Base-by-base conservation (phyloP, 2,888 invertebrate species). In the Philaethria dido region DNA sequence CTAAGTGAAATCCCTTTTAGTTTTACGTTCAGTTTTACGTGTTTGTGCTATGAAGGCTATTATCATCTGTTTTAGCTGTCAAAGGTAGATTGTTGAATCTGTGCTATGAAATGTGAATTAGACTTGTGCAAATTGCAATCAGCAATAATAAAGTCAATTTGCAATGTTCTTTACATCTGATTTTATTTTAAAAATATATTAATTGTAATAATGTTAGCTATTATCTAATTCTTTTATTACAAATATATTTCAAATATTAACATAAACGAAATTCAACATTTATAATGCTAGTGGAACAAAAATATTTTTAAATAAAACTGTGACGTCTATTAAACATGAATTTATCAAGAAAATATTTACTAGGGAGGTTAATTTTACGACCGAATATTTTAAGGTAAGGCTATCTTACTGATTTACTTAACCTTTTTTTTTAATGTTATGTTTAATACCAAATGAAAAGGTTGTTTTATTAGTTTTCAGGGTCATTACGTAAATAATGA, bases 401-500 rank as follows among this genome's bases (percentile, higher is more conserved):
- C 3, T 9, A 25, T 39, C 5, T 0, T 33, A 42, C 20, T 22
- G 8, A 44, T 36, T 16, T 9, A 29, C 16, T 42, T 13, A 18
- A 29, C 2, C 39, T 33, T 33, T 39, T 36, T n/a, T 13, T 54
- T 18, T 13, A 18, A 16, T 20, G 16, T 62, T 42, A 33, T 11
- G 1, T 39, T 29, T 39, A n/a, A 8, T n/a, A 3, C 16, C 16
- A 33, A 14, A 25, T 33, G 9, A 33, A 13, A 39, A 20, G 16
- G 44, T 55, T 62, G 57, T 20, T 36, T 59, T 57, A 63, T 47
- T 39, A 92, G 92, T 81, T 89, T 92, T 90, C 92, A 92, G 91
- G 92, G 92, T 89, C 90, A 88, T 86, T 88, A 87, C 87, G 79
- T 83, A 91, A 92, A 91, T 92, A 90, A 84, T 59, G 66, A 75